Evolutionary conservation across 2,113 vertebrate genomes (phyloP), one percentile per base, ranked within the genome.

Genomic region (Ophthalmotilapia sp.): DNA sequence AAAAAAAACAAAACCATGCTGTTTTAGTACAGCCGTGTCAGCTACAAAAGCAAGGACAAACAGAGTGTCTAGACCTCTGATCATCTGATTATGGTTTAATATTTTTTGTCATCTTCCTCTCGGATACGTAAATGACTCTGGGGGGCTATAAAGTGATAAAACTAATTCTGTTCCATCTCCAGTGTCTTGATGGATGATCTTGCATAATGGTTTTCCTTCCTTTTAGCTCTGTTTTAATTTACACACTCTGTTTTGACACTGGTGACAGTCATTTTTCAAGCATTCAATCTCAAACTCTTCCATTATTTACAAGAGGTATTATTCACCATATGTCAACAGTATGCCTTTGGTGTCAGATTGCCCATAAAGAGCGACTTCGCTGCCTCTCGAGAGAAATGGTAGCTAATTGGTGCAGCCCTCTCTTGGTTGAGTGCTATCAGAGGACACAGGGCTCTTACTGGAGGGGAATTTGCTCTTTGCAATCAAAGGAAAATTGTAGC

Each of bases 401-500:
- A 87, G 92, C 94, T 96, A 96, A 96, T 96, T 96, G 94, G 93
- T 84, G 80, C 89, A 70, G 88, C 90, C 93, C 93, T 93, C 92
- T 93, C 91, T 83, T 92, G 94, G 94, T 93, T 95, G 96, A 96
- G 96, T 90, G 96, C 95, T 96, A 97, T 95, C 96, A 96, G 95
- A 97, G 96, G 95, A 97, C 95, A 92, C 96, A 93, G 95, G 94
- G 96, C 97, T 92, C 93, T 94, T 86, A 88, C 92, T 87, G 87
- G 90, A 86, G 80, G 86, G 87, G 92, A 97, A 95, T 92, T 93
- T 96, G 92, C 88, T 97, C 95, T 93, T 93, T 95, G 94, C 97
- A 97, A 97, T 97, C 96, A 97, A 96, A 97, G 94, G 95, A 94
- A 97, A 97, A 97, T 97, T 95, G 95, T 86, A 88, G 94, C 92